Percentiles rank a stretch among this genome's conserved stretches.
Conservation (phyloP, 2,888 invertebrate genomes). For the Tridacna gigas region DNA sequence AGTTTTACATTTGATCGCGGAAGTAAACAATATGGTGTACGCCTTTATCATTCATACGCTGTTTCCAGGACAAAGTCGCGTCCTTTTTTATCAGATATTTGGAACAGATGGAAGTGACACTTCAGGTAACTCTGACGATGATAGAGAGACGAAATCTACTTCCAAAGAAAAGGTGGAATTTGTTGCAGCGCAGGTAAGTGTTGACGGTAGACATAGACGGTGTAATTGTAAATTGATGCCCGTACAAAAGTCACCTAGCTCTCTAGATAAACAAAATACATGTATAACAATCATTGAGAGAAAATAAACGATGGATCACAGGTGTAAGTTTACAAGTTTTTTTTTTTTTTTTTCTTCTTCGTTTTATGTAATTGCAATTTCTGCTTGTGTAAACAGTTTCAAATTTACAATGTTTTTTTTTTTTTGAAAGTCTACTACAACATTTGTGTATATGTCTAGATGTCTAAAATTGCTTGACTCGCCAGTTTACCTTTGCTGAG, state of each 20-base stretch:
- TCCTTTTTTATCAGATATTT: constrained; percentile 72
- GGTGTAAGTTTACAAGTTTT: not conserved
- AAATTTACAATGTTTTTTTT: not conserved
- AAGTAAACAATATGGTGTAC: constrained; percentile 72
- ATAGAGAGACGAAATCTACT: constrained; percentile 17
- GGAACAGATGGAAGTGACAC: constrained; percentile 39
- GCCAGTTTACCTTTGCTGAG: too few relatives aligned
- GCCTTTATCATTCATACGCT: constrained; percentile 79
- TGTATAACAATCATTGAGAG: not conserved
- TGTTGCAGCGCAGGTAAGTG: constrained; percentile 69
- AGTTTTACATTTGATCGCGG: constrained; percentile 27
- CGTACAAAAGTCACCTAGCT: not conserved
- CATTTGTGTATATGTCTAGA: too few relatives aligned
- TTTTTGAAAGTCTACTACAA: too few relatives aligned
- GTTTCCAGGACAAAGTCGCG: constrained; percentile 70
- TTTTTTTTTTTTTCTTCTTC: not conserved
- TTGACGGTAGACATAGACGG: not conserved
- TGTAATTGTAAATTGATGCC: constrained; percentile 13
- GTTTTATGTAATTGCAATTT: not conserved
- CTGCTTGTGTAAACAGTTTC: not conserved
- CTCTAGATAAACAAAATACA: too few relatives aligned
- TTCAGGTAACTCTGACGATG: constrained; percentile 28
- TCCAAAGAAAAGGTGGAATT: constrained; percentile 60
- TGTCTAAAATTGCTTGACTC: too few relatives aligned
- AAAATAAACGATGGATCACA: not conserved